Conservation (phyloP, 2,113 vertebrate species). For the Pontoporia blainvillei region DNA sequence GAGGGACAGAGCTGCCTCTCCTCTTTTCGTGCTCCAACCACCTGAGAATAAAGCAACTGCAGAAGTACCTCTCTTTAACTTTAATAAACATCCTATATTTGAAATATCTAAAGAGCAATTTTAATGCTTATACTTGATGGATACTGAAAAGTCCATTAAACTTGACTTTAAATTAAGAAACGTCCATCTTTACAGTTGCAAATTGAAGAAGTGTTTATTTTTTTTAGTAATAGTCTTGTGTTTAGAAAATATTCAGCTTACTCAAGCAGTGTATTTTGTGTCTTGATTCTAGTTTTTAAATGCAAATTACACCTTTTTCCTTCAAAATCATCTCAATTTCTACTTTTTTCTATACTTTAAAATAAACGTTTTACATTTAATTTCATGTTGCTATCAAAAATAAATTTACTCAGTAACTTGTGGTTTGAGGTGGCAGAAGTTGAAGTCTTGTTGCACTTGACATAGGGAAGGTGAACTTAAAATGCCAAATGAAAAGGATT, state of each 20-base stretch:
- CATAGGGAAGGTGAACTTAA: conserved; percentile 16
- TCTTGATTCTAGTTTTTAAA: conserved; percentile 15
- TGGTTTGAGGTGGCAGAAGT: not conserved
- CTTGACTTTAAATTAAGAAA: conserved; percentile 28
- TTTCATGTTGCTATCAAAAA: conserved; percentile 41
- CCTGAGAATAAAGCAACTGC: conserved; percentile 45
- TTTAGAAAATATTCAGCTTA: conserved; percentile 31
- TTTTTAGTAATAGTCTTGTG: conserved; percentile 43
- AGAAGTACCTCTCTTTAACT: conserved; percentile 19
- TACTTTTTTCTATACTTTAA: not conserved
- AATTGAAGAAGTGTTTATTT: not conserved
- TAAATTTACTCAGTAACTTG: conserved; percentile 27
- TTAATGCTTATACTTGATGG: not conserved
- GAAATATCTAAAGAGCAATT: conserved; percentile 37
- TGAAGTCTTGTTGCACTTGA: conserved; percentile 19
- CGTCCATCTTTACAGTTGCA: not conserved
- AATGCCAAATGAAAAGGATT: conserved; percentile 1
- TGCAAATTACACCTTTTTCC: not conserved
- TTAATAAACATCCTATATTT: not conserved
- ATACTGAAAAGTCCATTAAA: conserved; percentile 10
- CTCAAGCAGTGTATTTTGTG: conserved; percentile 32
- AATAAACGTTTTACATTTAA: conserved; percentile 12
- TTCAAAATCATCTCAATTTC: conserved; percentile 6
- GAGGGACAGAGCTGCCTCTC: not conserved
- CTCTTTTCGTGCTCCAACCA: not conserved